phyloP scores from a whole-genome alignment of 2,888 invertebrate species.

The Nasonovia ribisnigri region DNA sequence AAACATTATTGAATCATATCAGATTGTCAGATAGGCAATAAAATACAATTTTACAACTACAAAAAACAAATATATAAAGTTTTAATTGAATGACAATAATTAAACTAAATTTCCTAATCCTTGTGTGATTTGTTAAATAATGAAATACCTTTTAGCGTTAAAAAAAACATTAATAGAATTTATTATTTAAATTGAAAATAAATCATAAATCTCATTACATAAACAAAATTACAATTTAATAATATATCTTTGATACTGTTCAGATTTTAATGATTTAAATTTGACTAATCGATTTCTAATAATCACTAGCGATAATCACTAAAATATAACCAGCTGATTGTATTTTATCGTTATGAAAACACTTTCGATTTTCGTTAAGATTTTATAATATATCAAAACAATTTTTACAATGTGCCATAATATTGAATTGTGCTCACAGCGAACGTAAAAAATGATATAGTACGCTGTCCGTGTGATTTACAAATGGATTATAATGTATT shows the following conservation, averaged over 20 bases:
- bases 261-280: not conserved
- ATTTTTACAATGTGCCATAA: not conserved
- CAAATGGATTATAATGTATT: not conserved
- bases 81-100: too few relatives aligned
- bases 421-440: not conserved
- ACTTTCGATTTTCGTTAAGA: not conserved
- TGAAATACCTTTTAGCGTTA: not conserved
- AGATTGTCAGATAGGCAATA: too few relatives aligned
- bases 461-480: not conserved
- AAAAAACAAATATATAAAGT: too few relatives aligned
- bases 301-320: not conserved
- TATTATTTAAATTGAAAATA: not conserved
- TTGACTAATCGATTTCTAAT: accelerated
- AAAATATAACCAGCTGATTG: not conserved
- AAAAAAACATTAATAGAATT: not conserved
- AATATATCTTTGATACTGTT: not conserved
- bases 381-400: too few relatives aligned
- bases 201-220: not conserved
- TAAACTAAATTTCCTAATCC: not conserved
- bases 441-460: not conserved
- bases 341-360: not conserved
- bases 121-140: not conserved
- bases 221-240: not conserved
- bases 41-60: too few relatives aligned
- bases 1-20: not conserved